phyloP scores from a whole-genome alignment of 92 coral and sea anemone genomes.

The Pocillopora meandrina region DNA sequence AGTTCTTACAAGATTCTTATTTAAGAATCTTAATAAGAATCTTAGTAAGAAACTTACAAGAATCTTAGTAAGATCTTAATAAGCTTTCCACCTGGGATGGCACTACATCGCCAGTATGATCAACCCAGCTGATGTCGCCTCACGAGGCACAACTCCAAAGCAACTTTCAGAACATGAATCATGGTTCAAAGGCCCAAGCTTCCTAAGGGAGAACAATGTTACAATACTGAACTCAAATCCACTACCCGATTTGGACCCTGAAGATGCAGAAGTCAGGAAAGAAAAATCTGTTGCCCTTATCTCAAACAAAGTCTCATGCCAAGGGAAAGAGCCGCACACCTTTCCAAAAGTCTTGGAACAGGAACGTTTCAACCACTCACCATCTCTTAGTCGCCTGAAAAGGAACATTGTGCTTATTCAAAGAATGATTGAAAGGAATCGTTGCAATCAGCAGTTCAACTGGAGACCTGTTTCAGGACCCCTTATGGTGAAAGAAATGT shows the following conservation, averaged over 20 bases:
- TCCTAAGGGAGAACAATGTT: conserved; percentile 5
- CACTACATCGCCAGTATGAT: background rate
- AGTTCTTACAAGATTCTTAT: too few relatives aligned
- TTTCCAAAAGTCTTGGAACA: background rate
- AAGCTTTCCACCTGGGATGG: background rate
- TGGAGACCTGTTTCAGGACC: too few relatives aligned
- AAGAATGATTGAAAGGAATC: too few relatives aligned
- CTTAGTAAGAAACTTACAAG: too few relatives aligned
- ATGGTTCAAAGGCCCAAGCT: conserved; percentile 23
- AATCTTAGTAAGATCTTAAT: background rate
- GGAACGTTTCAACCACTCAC: background rate
- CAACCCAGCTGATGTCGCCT: conserved; percentile 38
- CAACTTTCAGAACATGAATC: background rate
- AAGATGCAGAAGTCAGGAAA: conserved; percentile 56
- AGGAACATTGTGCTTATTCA: too few relatives aligned
- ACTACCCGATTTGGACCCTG: conserved; percentile 31
- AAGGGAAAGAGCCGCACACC: background rate
- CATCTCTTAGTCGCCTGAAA: background rate
- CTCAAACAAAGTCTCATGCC: conserved; percentile 6
- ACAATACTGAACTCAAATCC: background rate
- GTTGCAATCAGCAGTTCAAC: too few relatives aligned
- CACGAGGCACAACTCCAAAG: conserved; percentile 26
- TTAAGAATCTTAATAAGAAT: too few relatives aligned
- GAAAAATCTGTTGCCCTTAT: conserved; percentile 33
- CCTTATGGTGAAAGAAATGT: too few relatives aligned